A percentile compares a stretch with the other conserved stretches of the same genome.
Conservation (phyloP, 1,140 invertebrate genomes). For the Akabosia matsudoensis region DNA sequence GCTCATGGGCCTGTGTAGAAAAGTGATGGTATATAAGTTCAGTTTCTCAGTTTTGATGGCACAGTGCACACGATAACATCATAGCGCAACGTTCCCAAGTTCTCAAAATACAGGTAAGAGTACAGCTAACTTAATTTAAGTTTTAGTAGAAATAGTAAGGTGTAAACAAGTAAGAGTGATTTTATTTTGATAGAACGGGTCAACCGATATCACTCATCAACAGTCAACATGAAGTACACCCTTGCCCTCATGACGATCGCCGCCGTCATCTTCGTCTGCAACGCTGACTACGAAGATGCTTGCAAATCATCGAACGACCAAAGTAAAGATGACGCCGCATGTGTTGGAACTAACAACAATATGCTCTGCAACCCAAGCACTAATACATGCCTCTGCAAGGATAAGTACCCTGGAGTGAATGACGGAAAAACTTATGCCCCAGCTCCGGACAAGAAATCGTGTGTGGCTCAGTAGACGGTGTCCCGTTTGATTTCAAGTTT, state of each 20-base stretch:
- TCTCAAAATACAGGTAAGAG: no score
- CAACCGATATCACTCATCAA: neutral
- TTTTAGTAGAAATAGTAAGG: no score
- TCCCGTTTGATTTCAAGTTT: no score
- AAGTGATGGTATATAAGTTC: no score
- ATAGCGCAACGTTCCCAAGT: no score
- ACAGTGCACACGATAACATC: no score
- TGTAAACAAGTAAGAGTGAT: no score
- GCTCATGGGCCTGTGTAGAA: no score
- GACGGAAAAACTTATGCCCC: neutral
- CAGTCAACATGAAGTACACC: constrained; percentile 17
- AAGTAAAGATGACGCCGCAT: neutral
- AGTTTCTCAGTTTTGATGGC: no score
- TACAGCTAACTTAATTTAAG: no score
- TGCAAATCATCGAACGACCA: neutral
- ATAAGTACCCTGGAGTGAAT: neutral
- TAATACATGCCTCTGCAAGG: neutral
- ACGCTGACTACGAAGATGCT: neutral
- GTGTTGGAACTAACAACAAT: neutral
- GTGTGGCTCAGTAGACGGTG: neutral
- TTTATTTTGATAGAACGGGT: neutral
- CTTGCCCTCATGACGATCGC: neutral
- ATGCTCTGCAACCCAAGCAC: neutral
- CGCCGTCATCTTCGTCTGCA: neutral
- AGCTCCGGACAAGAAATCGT: neutral